Percentiles rank a stretch among this genome's conserved stretches.
phyloP scores from a whole-genome alignment of 2,888 invertebrate genomes.

The Dilophus febrilis region DNA sequence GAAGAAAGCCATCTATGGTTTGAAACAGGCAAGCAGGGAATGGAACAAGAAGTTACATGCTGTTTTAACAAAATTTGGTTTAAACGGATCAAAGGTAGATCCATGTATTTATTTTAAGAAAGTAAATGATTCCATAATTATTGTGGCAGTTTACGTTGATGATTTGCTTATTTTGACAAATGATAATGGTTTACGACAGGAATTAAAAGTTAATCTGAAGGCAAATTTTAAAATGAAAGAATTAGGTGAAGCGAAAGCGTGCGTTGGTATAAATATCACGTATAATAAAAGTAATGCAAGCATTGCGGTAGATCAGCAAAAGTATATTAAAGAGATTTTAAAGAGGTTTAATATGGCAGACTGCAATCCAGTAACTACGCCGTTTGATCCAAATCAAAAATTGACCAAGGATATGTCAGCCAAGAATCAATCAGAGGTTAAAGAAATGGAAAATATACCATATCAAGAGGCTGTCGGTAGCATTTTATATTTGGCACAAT shows the following conservation, averaged over 20 bases:
- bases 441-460: slow-evolving; percentile 7
- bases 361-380: slow-evolving; percentile 8
- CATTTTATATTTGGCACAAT: slow-evolving; percentile 11
- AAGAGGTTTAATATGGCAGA: slow-evolving; percentile 7
- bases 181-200: not conserved
- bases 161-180: not conserved
- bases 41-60: slow-evolving; percentile 9
- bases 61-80: slow-evolving; percentile 6
- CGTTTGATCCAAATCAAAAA: slow-evolving; percentile 8
- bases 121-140: not conserved
- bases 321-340: slow-evolving; percentile 5
- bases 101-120: slow-evolving; percentile 7
- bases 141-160: slow-evolving; percentile 1
- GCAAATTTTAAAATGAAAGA: slow-evolving; percentile 4
- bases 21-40: slow-evolving; percentile 11
- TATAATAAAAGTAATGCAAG: not conserved
- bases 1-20: slow-evolving; percentile 7
- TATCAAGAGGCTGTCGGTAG: too few relatives aligned
- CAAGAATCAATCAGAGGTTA: slow-evolving; percentile 6
- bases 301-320: slow-evolving; percentile 5
- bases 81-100: slow-evolving; percentile 10
- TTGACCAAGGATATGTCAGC: slow-evolving; percentile 7
- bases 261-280: not conserved
- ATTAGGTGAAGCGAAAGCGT: slow-evolving; percentile 1
- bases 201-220: not conserved